Base-by-base conservation (phyloP, 2,797 vertebrate species). In the Delichon dasypus region DNA sequence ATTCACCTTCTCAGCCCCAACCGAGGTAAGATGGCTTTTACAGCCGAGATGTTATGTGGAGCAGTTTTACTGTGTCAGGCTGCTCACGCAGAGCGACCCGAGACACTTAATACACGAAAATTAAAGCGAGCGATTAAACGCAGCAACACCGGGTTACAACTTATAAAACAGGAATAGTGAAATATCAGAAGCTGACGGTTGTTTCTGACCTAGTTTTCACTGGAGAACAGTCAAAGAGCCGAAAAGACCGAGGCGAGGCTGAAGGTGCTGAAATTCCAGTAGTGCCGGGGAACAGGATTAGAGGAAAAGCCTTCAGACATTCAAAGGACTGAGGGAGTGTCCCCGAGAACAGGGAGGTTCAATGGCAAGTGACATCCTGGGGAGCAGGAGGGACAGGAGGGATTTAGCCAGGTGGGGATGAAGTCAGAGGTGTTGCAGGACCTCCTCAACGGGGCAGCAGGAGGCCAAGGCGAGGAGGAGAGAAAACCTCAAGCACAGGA, bases 131-230 rank as follows among this genome's bases (percentile, higher is more conserved):
- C 1, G 7, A 87, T 79, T 75, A 85, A 92, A 81, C 71, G 4
- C 74, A 29, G 85, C 75, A 70, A 88, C 79, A 40, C 65, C 0
- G 25, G 48, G 57, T 86, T 93, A 90, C 88, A 66, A 72, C 82
- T 83, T 65, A 72, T 65, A 84, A 81, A 91, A 76, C 85, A 93
- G 93, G 91, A 75, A 34, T 0, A 76, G 85, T 42, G 88, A 93
- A 95, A 90, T 68, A 61, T 61, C 96, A 96, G 95, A n/a, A 94
- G 93, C 92, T 93, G 92, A 65, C 54, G 27, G 88, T 27, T 73
- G 83, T 78, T 95, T 62, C 95, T 96, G 96, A 96, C 96, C 95
- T 93, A 96, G 88, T 96, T 96, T 96, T 92, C 72, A 89, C 93
- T 92, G 96, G 90, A 93, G 92, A 94, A 90, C 65, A 94, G 73